Evolutionary conservation across 92 coral and sea anemone species (phyloP).

Genomic region (Porites divaricata): DNA sequence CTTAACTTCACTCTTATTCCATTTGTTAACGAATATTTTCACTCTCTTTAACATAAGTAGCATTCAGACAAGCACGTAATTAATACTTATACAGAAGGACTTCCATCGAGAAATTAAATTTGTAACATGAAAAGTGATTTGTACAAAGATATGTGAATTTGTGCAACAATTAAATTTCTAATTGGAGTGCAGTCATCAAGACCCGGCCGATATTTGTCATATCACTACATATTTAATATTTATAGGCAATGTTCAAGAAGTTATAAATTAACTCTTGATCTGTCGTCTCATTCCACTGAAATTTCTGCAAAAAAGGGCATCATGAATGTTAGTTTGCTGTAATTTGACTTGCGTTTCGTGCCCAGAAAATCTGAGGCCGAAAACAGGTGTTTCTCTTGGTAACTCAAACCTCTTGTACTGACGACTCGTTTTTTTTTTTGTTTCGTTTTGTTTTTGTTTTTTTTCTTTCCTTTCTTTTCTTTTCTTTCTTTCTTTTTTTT

Average conservation of each 20-base stretch:
- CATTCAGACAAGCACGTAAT: slow-evolving; percentile 9
- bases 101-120: slow-evolving; percentile 1
- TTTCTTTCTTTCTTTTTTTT: no score
- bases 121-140: no score
- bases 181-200: slow-evolving; percentile 9
- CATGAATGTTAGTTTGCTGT: neutral
- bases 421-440: no score
- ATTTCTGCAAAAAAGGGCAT: slow-evolving; percentile 9
- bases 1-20: slow-evolving; percentile 27
- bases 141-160: slow-evolving; percentile 17
- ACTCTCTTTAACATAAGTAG: neutral
- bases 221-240: slow-evolving; percentile 12
- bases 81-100: neutral
- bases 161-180: neutral
- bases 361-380: neutral
- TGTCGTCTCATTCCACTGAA: slow-evolving; percentile 14
- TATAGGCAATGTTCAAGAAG: slow-evolving; percentile 24
- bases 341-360: no score
- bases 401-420: no score
- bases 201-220: slow-evolving; percentile 2
- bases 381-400: no score
- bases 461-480: no score
- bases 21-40: slow-evolving; percentile 14
- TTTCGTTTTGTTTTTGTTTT: no score
- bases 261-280: slow-evolving; percentile 20